Evolutionary conservation across 2,888 invertebrate genomes (phyloP).

Genomic region (Eupithecia subfuscata): DNA sequence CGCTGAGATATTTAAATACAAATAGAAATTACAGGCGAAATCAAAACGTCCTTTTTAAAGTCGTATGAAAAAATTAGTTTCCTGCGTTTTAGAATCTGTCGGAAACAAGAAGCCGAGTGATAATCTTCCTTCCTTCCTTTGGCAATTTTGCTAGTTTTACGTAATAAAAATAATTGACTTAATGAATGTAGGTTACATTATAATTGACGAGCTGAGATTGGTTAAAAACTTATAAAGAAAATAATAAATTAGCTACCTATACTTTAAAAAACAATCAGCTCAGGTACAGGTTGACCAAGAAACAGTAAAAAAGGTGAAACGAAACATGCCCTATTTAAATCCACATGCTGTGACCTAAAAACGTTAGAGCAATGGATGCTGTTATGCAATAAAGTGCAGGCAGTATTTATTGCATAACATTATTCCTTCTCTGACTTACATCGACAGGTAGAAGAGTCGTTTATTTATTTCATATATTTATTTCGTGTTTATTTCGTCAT

Average conservation of each 20-base stretch:
- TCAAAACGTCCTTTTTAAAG: not conserved
- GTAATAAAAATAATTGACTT: too few species aligned
- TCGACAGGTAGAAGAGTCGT: not conserved
- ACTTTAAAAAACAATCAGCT: not conserved
- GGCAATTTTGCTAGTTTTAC: not conserved
- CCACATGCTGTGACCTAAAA: constrained; percentile 15
- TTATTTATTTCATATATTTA: too few species aligned
- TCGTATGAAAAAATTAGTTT: not conserved
- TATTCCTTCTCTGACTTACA: not conserved
- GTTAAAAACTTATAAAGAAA: too few species aligned
- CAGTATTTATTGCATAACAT: not conserved
- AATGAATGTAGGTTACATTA: too few species aligned
- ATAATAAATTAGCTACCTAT: not conserved
- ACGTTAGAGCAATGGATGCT: constrained; percentile 12
- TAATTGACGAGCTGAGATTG: too few species aligned
- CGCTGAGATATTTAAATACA: not conserved
- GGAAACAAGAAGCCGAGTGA: not conserved
- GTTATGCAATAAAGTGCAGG: constrained; percentile 14
- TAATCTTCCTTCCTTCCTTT: not conserved
- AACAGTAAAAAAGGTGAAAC: constrained; percentile 7
- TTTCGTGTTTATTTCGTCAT: too few species aligned
- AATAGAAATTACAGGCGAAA: not conserved
- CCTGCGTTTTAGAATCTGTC: not conserved
- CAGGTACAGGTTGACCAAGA: not conserved
- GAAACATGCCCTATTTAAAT: constrained; percentile 8